A percentile compares a stretch with the other conserved stretches of the same genome.
Evolutionary conservation across 2,888 invertebrate genomes (phyloP).

Genomic region (Oegoconia quadripuncta): DNA sequence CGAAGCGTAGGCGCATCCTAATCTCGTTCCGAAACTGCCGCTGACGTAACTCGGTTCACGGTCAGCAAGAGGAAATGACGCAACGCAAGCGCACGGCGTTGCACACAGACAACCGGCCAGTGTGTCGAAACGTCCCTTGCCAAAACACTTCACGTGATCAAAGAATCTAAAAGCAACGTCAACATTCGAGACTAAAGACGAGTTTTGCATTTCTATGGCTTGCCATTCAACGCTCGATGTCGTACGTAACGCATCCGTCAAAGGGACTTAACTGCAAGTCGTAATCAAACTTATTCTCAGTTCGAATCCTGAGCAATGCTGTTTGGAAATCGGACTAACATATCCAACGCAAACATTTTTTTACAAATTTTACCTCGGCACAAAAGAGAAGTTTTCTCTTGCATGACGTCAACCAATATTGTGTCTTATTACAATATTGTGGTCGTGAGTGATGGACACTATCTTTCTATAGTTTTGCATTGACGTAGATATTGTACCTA

Average conservation of each 20-base stretch:
- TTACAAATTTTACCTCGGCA: no score
- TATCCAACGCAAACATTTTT: no score
- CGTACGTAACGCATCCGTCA: constrained; percentile 19
- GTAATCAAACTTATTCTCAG: constrained; percentile 27
- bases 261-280: constrained; percentile 14
- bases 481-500: constrained; percentile 22
- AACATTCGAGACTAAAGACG: constrained; percentile 1
- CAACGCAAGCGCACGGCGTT: constrained; percentile 50
- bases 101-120: constrained; percentile 30
- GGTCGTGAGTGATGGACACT: no score
- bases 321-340: no score
- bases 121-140: constrained; percentile 54
- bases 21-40: constrained; percentile 49
- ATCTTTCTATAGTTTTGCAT: constrained; percentile 25
- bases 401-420: no score
- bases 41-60: constrained; percentile 75
- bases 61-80: constrained; percentile 76
- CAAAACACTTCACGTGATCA: constrained; percentile 50
- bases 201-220: constrained; percentile 25
- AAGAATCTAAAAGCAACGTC: constrained; percentile 20
- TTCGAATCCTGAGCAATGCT: constrained; percentile 1
- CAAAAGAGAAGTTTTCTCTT: no score
- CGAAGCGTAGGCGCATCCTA: constrained; percentile 57
- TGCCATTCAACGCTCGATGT: constrained; percentile 25
- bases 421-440: no score